A percentile compares a stretch with the other conserved stretches of the same genome.
Evolutionary conservation across 2,113 vertebrate genomes (phyloP).

Genomic region (Nothobranchius kuhntae): DNA sequence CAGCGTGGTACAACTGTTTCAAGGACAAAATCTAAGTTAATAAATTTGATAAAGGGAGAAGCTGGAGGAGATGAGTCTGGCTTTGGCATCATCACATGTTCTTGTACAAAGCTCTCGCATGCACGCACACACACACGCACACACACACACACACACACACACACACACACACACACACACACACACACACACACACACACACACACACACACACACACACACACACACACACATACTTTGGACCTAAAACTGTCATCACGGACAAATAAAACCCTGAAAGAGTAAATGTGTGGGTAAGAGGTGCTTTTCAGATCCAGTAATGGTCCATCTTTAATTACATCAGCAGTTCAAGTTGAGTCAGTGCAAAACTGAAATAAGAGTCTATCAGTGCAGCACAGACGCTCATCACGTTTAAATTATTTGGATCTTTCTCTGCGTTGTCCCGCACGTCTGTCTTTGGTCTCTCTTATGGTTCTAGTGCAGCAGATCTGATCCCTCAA

Average conservation of each 20-base stretch:
- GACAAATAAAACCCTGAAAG: slow-evolving; percentile 3
- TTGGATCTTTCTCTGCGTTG: slow-evolving; percentile 11
- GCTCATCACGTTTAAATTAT: slow-evolving; percentile 3
- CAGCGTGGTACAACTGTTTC: slow-evolving; percentile 37
- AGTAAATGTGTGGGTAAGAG: not conserved
- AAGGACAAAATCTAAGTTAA: slow-evolving; percentile 69
- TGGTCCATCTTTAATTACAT: slow-evolving; percentile 2
- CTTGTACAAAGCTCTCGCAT: slow-evolving; percentile 10
- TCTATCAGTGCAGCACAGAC: slow-evolving; percentile 1
- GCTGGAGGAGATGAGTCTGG: slow-evolving; percentile 19
- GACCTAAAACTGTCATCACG: slow-evolving; percentile 1
- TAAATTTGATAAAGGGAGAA: slow-evolving; percentile 55
- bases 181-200: slow-evolving; percentile 9
- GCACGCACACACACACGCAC: not conserved
- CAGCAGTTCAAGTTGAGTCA: not conserved
- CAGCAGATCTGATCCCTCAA: too few relatives aligned
- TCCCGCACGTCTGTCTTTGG: too few relatives aligned
- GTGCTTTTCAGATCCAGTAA: not conserved
- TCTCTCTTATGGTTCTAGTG: too few relatives aligned
- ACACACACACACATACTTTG: not conserved
- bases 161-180: slow-evolving; percentile 14
- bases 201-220: not conserved
- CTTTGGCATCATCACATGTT: slow-evolving; percentile 24
- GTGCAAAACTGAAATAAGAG: not conserved
- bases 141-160: slow-evolving; percentile 3